Conservation (phyloP, 2,888 invertebrate species). For the Plagodis dolabraria region DNA sequence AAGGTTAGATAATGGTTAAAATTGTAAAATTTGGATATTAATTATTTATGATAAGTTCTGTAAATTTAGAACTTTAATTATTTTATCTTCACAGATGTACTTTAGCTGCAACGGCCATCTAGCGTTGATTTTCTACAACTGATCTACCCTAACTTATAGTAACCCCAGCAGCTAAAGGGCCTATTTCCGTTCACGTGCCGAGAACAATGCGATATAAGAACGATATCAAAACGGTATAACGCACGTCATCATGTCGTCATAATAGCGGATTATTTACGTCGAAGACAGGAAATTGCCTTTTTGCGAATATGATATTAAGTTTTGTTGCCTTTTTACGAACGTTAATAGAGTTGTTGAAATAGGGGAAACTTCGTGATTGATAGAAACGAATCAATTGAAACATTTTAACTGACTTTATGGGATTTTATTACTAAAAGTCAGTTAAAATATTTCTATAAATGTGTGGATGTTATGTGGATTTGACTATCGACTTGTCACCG, state of each 20-base stretch:
- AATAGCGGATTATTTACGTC: conserved; percentile 70
- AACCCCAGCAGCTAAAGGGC: conserved; percentile 51
- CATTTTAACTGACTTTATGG: too few species aligned
- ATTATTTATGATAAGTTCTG: too few species aligned
- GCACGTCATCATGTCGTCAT: conserved; percentile 68
- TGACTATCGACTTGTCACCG: too few species aligned
- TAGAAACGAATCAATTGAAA: too few species aligned
- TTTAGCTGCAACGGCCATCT: conserved; percentile 60
- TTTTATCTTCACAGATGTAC: too few species aligned
- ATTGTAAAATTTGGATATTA: too few species aligned
- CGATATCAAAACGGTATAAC: conserved; percentile 62
- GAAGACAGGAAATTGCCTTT: conserved; percentile 76
- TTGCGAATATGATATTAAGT: conserved; percentile 32
- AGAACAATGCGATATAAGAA: conserved; percentile 60
- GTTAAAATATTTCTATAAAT: too few species aligned
- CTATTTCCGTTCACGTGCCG: conserved; percentile 80
- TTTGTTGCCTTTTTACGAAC: conserved; percentile 17
- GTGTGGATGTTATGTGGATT: too few species aligned
- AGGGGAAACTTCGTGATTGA: too few species aligned
- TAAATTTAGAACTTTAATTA: too few species aligned
- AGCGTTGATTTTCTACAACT: conserved; percentile 31
- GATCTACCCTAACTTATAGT: conserved; percentile 6
- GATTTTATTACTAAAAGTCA: too few species aligned
- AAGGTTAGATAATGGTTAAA: too few species aligned
- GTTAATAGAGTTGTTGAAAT: not conserved